Evolutionary conservation across 2,888 invertebrate genomes (phyloP).

Genomic region (Hemistola chrysoprasaria): DNA sequence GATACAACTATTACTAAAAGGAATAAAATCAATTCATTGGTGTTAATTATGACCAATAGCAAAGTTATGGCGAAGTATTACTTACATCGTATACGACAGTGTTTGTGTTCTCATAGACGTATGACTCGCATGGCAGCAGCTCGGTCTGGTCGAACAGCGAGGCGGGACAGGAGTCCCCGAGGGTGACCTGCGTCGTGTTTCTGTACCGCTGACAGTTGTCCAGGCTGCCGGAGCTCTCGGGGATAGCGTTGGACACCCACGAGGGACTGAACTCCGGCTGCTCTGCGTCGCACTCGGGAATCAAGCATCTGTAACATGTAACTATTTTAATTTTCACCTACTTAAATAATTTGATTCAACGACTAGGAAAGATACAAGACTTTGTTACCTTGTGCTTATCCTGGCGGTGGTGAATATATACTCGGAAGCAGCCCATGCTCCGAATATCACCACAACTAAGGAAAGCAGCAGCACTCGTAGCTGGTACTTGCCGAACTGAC

Average conservation of each 20-base stretch:
- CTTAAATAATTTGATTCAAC: too few species aligned
- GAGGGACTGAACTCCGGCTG: slow-evolving; percentile 1
- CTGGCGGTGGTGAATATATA: slow-evolving; percentile 59
- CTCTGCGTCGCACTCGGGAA: slow-evolving; percentile 37
- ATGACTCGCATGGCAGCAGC: slow-evolving; percentile 44
- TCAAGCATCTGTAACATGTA: slow-evolving; percentile 9
- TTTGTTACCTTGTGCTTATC: slow-evolving; percentile 49
- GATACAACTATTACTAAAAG: too few species aligned
- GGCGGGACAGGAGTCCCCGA: slow-evolving; percentile 6
- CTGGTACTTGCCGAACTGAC: slow-evolving; percentile 59
- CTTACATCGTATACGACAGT: slow-evolving; percentile 68
- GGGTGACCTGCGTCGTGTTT: slow-evolving; percentile 15
- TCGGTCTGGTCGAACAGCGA: slow-evolving; percentile 43
- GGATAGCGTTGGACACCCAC: slow-evolving; percentile 3
- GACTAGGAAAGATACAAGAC: too few species aligned
- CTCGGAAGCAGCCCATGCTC: slow-evolving; percentile 47
- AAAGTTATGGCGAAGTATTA: slow-evolving; percentile 5
- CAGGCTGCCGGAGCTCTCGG: slow-evolving; percentile 37
- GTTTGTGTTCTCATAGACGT: slow-evolving; percentile 56
- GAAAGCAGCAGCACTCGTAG: slow-evolving; percentile 39
- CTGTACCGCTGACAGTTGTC: slow-evolving; percentile 72
- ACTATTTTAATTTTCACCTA: background rate
- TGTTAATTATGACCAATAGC: too few species aligned
- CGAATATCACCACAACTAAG: slow-evolving; percentile 45
- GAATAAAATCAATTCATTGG: too few species aligned